Percentiles rank a stretch among this genome's conserved stretches.
Evolutionary conservation across 2,888 invertebrate genomes (phyloP).

Genomic region (Thecophora atra): DNA sequence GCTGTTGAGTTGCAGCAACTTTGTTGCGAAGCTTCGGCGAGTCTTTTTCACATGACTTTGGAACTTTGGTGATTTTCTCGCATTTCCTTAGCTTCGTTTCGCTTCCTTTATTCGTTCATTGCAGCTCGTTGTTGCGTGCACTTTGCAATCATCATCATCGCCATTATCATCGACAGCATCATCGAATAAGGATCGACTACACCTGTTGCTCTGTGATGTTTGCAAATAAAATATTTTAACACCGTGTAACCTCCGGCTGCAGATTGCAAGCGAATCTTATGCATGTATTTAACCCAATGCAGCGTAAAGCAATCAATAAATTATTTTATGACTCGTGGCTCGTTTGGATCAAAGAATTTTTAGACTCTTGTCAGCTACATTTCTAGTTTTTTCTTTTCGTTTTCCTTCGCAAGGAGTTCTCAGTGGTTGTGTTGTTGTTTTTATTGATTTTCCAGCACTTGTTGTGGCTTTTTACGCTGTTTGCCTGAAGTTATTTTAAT

Average conservation of each 20-base stretch:
- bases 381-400: not conserved
- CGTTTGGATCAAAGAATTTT: slow-evolving; percentile 6
- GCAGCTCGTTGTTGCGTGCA: slow-evolving; percentile 22
- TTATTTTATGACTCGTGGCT: slow-evolving; percentile 14
- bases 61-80: too few relatives aligned
- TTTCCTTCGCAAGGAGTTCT: too few relatives aligned
- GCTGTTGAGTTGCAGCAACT: not conserved
- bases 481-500: not conserved
- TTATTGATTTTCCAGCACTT: not conserved
- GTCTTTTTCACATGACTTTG: too few relatives aligned
- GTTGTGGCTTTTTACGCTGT: not conserved
- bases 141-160: slow-evolving; percentile 23
- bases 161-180: too few relatives aligned
- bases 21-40: not conserved
- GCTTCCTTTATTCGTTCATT: not conserved
- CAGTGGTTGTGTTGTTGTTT: slow-evolving; percentile 5
- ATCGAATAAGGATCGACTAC: slow-evolving; percentile 9
- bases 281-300: not conserved
- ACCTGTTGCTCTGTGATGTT: slow-evolving; percentile 26
- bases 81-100: not conserved
- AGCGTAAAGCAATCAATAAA: slow-evolving; percentile 20
- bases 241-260: slow-evolving; percentile 1
- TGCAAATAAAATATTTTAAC: not conserved
- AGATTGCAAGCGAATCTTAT: not conserved
- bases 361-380: not conserved